Conservation (phyloP, 1,140 invertebrate genomes). For the Zaprionus gabonicus region DNA sequence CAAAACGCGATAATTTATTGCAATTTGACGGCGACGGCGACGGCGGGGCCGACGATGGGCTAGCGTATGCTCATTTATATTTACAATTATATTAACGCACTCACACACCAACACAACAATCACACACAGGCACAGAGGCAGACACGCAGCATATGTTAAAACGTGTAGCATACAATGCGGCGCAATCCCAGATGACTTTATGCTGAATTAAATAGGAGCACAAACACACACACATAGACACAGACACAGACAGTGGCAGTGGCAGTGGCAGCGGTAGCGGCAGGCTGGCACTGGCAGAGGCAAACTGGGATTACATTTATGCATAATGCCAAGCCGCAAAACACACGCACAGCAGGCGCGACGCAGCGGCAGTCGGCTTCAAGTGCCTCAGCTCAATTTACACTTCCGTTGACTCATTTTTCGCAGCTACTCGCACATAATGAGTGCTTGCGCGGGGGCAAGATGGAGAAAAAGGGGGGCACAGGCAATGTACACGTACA, state of each 20-base stretch:
- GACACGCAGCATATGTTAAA: constrained; percentile 59
- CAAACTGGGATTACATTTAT: constrained; percentile 32
- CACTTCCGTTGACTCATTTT: constrained; percentile 64
- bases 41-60: neutral
- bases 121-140: neutral
- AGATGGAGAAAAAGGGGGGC: neutral
- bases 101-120: neutral
- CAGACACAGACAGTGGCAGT: neutral
- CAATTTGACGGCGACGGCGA: constrained; percentile 48
- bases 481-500: neutral
- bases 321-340: constrained; percentile 48
- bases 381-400: constrained; percentile 70
- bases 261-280: no score
- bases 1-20: constrained; percentile 57
- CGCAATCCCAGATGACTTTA: constrained; percentile 74
- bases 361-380: constrained; percentile 47
- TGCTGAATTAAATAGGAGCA: constrained; percentile 46
- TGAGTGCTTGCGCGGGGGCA: neutral
- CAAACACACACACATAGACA: constrained; percentile 14
- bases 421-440: constrained; percentile 41
- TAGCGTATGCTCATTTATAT: constrained; percentile 18
- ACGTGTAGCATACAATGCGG: constrained; percentile 61
- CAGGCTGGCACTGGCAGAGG: neutral
- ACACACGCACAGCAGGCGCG: constrained; percentile 41
- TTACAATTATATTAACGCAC: constrained; percentile 32